Percentiles rank a stretch among this genome's conserved stretches.
These are phyloP conservation scores for Cuniculus paca DNA, from an alignment of 2,797 vertebrate genomes.

Conservation along the genomic window DNA sequence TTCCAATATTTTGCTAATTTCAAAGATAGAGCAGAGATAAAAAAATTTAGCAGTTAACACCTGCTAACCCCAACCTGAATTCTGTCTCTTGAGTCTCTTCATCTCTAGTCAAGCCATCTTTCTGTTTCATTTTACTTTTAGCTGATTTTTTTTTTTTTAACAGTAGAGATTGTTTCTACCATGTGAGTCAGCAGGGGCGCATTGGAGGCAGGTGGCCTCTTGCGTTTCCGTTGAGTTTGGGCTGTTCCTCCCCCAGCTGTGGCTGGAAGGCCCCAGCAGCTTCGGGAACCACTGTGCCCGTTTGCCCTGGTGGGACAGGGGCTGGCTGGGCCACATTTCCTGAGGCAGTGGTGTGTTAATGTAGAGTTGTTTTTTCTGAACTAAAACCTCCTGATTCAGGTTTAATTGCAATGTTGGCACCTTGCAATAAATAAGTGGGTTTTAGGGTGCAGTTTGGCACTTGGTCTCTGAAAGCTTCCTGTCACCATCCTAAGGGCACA, in stretches of 20 bases:
- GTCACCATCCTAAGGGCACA: background rate
- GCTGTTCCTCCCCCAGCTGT: background rate
- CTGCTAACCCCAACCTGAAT: background rate
- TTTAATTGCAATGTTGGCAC: background rate
- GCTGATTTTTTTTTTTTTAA: background rate
- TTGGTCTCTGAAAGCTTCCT: background rate
- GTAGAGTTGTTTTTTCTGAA: background rate
- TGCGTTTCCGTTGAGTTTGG: background rate
- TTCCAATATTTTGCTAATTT: background rate
- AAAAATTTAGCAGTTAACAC: background rate
- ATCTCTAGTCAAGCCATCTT: background rate
- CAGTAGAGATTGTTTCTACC: background rate
- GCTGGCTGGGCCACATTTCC: background rate
- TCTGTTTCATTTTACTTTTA: background rate
- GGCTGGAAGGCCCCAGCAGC: background rate
- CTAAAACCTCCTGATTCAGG: background rate
- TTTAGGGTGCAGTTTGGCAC: background rate
- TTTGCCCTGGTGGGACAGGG: background rate
- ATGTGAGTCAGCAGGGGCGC: background rate
- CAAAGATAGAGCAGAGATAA: background rate
- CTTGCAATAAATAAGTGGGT: background rate
- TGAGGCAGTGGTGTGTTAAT: background rate
- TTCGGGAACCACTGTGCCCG: background rate
- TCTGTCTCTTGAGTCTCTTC: background rate
- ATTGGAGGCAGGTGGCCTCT: conserved; percentile 25